phyloP scores from a whole-genome alignment of 1,140 invertebrate species.

The Venturia canescens region DNA sequence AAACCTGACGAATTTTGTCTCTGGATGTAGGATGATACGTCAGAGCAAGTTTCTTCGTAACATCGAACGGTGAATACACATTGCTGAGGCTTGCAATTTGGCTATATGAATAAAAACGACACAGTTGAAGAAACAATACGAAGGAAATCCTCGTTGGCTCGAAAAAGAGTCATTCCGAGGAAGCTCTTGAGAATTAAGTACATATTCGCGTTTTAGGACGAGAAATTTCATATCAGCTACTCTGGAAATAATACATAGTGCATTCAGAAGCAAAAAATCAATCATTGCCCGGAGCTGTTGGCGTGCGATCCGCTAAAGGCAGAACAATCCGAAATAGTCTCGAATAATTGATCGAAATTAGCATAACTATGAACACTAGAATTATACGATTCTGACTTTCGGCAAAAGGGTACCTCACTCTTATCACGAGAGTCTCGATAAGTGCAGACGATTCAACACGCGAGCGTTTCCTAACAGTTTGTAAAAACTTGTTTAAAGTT shows the following conservation, averaged over 20 bases:
- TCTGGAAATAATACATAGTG: background rate
- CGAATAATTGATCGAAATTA: background rate
- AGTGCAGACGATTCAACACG: too few relatives aligned
- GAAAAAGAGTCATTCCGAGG: too few relatives aligned
- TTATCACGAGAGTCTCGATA: too few relatives aligned
- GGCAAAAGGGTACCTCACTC: too few relatives aligned
- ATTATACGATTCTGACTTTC: too few relatives aligned
- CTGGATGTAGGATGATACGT: background rate
- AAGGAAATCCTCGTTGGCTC: background rate
- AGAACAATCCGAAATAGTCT: background rate
- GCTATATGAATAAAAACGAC: background rate
- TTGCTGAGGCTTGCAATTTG: background rate
- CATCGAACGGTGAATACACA: background rate
- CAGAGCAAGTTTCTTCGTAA: background rate
- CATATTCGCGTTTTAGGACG: background rate
- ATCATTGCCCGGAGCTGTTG: background rate
- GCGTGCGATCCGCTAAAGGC: background rate
- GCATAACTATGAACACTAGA: too few relatives aligned
- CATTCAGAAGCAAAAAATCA: background rate
- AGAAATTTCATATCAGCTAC: background rate
- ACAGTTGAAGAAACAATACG: background rate
- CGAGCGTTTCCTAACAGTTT: too few relatives aligned
- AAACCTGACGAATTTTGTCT: slow-evolving; percentile 36
- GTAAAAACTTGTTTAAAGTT: too few relatives aligned
- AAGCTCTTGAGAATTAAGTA: background rate